Percentiles rank a stretch among this genome's conserved stretches.
Conservation (phyloP, 2,797 vertebrate genomes). For the Gouania willdenowi region DNA sequence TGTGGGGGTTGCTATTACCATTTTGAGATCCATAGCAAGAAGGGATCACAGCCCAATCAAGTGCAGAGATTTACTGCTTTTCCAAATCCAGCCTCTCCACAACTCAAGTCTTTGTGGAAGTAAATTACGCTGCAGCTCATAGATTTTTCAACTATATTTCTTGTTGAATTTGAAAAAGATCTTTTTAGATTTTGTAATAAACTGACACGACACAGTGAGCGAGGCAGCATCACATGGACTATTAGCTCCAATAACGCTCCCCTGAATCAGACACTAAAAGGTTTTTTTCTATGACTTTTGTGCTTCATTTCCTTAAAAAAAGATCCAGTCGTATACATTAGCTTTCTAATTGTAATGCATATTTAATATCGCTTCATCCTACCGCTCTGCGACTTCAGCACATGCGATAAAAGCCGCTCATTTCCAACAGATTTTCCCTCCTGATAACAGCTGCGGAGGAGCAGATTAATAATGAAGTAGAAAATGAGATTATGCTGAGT, state of each 20-base stretch:
- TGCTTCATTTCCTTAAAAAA: no score
- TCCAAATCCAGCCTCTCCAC: constrained; percentile 11
- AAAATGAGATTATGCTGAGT: constrained; percentile 54
- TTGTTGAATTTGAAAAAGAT: not conserved
- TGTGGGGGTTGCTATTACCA: constrained; percentile 42
- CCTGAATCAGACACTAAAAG: no score
- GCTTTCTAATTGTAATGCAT: not conserved
- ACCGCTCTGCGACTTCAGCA: constrained; percentile 14
- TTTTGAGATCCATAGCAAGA: constrained; percentile 36
- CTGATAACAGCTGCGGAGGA: constrained; percentile 45
- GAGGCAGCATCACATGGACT: no score
- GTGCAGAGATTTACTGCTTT: constrained; percentile 33
- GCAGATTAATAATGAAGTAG: constrained; percentile 63
- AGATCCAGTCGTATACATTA: no score
- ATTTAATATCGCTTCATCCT: not conserved
- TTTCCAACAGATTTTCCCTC: constrained; percentile 27
- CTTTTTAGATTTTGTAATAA: not conserved
- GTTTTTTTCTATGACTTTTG: no score
- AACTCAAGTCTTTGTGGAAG: constrained; percentile 1
- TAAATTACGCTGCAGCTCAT: not conserved
- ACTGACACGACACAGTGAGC: no score
- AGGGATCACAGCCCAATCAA: constrained; percentile 32
- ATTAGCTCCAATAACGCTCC: no score
- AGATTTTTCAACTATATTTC: not conserved
- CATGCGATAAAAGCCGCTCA: constrained; percentile 22